Evolutionary conservation across 2,888 invertebrate genomes (phyloP).

Genomic region (Ochropacha duplaris): DNA sequence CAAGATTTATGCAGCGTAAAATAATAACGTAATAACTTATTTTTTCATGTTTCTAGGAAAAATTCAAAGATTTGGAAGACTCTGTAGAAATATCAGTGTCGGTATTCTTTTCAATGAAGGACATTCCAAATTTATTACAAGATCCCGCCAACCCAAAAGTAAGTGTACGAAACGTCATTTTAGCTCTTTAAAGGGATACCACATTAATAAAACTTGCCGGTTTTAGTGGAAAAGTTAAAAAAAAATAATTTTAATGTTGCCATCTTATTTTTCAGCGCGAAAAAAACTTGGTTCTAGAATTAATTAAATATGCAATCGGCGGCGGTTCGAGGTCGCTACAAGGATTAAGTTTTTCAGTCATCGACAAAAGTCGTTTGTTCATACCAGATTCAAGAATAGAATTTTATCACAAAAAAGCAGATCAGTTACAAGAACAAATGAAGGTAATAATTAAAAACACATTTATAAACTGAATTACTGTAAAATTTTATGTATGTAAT

Average conservation of each 20-base stretch:
- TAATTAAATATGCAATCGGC: slow-evolving; percentile 51
- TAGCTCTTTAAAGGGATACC: background rate
- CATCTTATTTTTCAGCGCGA: slow-evolving; percentile 47
- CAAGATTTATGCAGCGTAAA: background rate
- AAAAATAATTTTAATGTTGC: background rate
- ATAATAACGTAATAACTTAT: background rate
- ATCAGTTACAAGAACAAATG: slow-evolving; percentile 58
- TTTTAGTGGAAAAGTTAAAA: background rate
- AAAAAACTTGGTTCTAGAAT: slow-evolving; percentile 57
- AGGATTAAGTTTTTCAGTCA: slow-evolving; percentile 71
- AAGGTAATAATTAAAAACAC: slow-evolving; percentile 42
- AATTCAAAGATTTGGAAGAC: slow-evolving; percentile 74
- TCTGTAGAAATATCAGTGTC: slow-evolving; percentile 77
- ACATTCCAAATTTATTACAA: slow-evolving; percentile 79
- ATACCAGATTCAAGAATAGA: slow-evolving; percentile 48
- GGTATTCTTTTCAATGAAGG: slow-evolving; percentile 77
- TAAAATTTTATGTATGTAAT: no score
- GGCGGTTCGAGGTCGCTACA: slow-evolving; percentile 70
- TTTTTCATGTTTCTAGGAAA: slow-evolving; percentile 57
- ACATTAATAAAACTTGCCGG: background rate
- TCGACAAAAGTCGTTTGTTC: slow-evolving; percentile 63
- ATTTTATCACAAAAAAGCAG: slow-evolving; percentile 50
- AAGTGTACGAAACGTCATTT: slow-evolving; percentile 19
- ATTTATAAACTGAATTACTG: no score
- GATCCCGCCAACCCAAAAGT: slow-evolving; percentile 79